Evolutionary conservation across 2,888 invertebrate species (phyloP), one percentile per base, ranked within the genome.

Genomic region (Melanostoma mellinum): DNA sequence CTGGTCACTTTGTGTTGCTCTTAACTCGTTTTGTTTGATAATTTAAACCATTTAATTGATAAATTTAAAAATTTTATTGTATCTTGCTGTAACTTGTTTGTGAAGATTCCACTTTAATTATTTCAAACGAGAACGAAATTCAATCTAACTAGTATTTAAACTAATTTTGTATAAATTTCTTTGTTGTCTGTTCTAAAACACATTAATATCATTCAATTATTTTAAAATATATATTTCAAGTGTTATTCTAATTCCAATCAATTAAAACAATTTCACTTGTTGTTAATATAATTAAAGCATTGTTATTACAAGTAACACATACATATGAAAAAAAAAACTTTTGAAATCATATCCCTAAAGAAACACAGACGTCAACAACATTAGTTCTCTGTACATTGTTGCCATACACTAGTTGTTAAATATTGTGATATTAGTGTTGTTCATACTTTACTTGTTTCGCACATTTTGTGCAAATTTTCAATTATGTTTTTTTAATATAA

Each of bases 91-190:
- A 50, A 65, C 36, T 56, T 58, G 61, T 52, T 32, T 71, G 69
- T 71, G 67, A 53, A 61, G 40, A 36, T 33, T 72, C 68, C 6
- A 67, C 36, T 73, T 55, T 42, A 3, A 58, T 63, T 60, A 72
- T 65, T 63, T 67, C 35, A 55, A 68, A 67, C 33, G 33, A 73
- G 60, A 78, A 61, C 42, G 20, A 61, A 73, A 74, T 79, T 79
- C 53, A 67, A 68, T 74, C 74, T 79, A 79, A 42, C 79, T 79
- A 78, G 44, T 35, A 20, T 63, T 38, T 78, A 63, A 50, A 63
- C 38, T 65, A 58, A 65, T 72, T 78, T 61, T 73, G 53, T 73
- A 68, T 76, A 69, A 44, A 69, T 42, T 10, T 75, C 10, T 60
- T 53, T 46, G 42, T 61, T 68, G 20, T 20, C 20, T 20, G 20